A percentile compares a stretch with the other conserved stretches of the same genome.
Evolutionary conservation across 2,888 invertebrate genomes (phyloP).

Genomic region (Tinea pellionella): DNA sequence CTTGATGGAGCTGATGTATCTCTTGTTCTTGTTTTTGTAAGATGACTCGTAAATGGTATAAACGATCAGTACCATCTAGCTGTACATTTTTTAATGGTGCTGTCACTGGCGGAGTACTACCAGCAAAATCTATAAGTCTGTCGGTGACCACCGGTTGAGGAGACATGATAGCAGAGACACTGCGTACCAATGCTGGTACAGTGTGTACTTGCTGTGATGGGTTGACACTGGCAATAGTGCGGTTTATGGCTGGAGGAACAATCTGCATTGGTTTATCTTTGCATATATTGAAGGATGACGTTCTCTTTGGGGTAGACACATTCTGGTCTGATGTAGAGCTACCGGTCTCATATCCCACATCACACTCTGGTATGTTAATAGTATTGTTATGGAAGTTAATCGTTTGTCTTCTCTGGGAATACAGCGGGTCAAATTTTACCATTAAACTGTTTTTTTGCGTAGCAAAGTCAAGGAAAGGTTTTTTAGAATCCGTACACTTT

Average conservation of each 20-base stretch:
- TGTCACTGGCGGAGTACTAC: conserved; percentile 47
- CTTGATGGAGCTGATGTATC: conserved; percentile 41
- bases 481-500: conserved; percentile 51
- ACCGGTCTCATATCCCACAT: conserved; percentile 56
- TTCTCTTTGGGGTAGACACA: conserved; percentile 35
- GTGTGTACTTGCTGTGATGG: conserved; percentile 23
- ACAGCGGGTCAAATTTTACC: conserved; percentile 73
- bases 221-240: conserved; percentile 30
- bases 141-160: conserved; percentile 53
- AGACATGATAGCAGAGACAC: conserved; percentile 54
- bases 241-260: conserved; percentile 49
- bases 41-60: conserved; percentile 43
- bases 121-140: conserved; percentile 48
- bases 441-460: conserved; percentile 73
- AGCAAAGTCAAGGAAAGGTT: conserved; percentile 32
- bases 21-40: conserved; percentile 56
- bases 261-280: conserved; percentile 56
- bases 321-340: conserved; percentile 42
- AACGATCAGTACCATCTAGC: conserved; percentile 36
- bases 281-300: conserved; percentile 29
- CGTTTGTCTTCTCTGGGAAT: conserved; percentile 24
- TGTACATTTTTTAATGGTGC: conserved; percentile 40
- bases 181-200: conserved; percentile 47
- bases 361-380: conserved; percentile 36
- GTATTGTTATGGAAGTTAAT: conserved; percentile 22